A percentile compares a stretch with the other conserved stretches of the same genome.
These are phyloP conservation scores for Scaeva pyrastri DNA, from an alignment of 2,888 invertebrate genomes.

Conservation along the genomic window DNA sequence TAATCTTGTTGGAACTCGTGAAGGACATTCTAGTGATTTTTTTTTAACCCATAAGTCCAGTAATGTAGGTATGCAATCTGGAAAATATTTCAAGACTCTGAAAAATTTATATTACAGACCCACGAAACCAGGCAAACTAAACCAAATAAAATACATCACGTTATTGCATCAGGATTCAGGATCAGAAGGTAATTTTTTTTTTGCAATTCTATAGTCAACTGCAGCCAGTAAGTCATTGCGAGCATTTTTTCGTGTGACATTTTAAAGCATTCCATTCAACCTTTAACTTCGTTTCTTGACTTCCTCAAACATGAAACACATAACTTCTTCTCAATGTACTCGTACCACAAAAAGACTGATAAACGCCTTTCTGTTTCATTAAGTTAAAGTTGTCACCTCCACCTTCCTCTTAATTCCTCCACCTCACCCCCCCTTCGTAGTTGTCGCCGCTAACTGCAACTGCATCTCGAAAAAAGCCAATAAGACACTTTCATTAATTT, in stretches of 20 bases:
- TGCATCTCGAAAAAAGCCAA: not conserved
- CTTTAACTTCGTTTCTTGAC: slow-evolving; percentile 10
- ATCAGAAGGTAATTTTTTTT: too few species aligned
- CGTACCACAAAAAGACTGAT: slow-evolving; percentile 1
- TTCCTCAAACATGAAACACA: slow-evolving; percentile 17
- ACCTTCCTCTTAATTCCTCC: not conserved
- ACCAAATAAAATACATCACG: too few species aligned
- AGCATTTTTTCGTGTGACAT: not conserved
- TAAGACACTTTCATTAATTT: slow-evolving; percentile 74
- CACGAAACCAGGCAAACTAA: too few species aligned
- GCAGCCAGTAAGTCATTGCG: too few species aligned
- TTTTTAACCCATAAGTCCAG: too few species aligned
- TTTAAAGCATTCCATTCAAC: not conserved
- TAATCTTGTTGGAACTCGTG: too few species aligned
- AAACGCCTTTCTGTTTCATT: slow-evolving; percentile 59
- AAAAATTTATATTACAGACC: too few species aligned
- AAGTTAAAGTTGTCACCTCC: slow-evolving; percentile 56
- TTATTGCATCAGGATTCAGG: too few species aligned
- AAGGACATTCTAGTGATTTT: too few species aligned
- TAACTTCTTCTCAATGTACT: slow-evolving; percentile 10
- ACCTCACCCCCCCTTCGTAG: not conserved
- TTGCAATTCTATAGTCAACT: too few species aligned
- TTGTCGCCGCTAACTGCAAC: not conserved
- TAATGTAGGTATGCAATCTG: too few species aligned
- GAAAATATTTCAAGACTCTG: too few species aligned